Evolutionary conservation across 2,113 vertebrate species (phyloP), one percentile per base, ranked within the genome.

Genomic region (Chaetura pelagica): DNA sequence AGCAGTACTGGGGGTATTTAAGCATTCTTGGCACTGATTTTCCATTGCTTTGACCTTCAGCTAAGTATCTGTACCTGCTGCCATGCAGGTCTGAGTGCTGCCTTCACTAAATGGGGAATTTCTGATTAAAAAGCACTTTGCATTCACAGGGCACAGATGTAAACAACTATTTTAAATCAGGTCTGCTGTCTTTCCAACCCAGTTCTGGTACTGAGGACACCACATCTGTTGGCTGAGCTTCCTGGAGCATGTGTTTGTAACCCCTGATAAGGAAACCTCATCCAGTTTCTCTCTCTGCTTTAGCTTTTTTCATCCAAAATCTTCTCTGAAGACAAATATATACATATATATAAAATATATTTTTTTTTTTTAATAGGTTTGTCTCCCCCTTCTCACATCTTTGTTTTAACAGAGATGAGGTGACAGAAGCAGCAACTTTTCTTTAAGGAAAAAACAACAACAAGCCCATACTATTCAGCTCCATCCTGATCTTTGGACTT

Each of bases 401-500:
- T 48, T 32, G 18, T 3, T 58, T 46, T 49, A 40, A 12, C 10
- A 55, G 34, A 30, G 30, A 21, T 52, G 72, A 87, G 32, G 44
- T 32, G 69, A 68, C 4, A 13, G 15, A 82, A 81, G 26, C 16
- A 58, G 22, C 48, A 86, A 40, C 12, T 76, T 85, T 78, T 58
- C 52, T 63, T 9, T 18, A 66, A 61, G 49, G 9, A 6, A 6
- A 19, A 26, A 55, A 38, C 46, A 32, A 21, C 26, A 49, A 3
- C 54, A 83, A 73, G 1, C 1, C 1, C n/a, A 2, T 3, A 5
- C 8, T 21, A n/a, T 35, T 35, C 20, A n/a, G 54, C 54, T n/a
- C 42, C 71, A 68, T 20, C 44, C 38, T 35, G n/a, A 52, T 29
- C 42, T 72, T 44, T 21, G 57, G 44, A 9, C 21, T 79, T 52